These are phyloP conservation scores for Lithosia quadra DNA, from an alignment of 2,888 invertebrate genomes.

Conservation along the genomic window DNA sequence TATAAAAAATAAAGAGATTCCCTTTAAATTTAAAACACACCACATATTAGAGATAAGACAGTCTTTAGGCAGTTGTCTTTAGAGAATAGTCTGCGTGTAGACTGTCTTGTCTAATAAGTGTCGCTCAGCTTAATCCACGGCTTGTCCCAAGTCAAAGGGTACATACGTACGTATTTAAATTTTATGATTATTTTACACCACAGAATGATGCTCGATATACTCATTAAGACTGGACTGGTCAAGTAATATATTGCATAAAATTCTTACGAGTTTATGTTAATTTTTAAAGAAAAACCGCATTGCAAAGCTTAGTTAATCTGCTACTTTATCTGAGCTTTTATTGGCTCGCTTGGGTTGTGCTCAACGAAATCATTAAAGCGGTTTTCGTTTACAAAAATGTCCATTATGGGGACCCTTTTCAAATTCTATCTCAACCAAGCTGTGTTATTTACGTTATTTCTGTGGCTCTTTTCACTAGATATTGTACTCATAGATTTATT, in stretches of 20 bases:
- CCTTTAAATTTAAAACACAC: not conserved
- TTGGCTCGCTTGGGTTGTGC: slow-evolving; percentile 50
- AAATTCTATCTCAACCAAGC: slow-evolving; percentile 67
- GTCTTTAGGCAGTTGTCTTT: too few species aligned
- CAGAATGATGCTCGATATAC: not conserved
- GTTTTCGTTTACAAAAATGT: slow-evolving; percentile 71
- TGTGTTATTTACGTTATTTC: slow-evolving; percentile 63
- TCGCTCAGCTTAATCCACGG: too few species aligned
- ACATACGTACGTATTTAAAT: too few species aligned
- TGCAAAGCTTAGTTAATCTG: slow-evolving; percentile 49
- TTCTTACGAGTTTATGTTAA: not conserved
- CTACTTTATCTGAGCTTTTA: slow-evolving; percentile 56
- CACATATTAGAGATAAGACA: too few species aligned
- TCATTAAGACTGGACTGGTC: not conserved
- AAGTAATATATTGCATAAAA: not conserved
- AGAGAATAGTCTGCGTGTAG: too few species aligned
- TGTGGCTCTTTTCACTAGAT: slow-evolving; percentile 45
- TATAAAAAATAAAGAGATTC: not conserved
- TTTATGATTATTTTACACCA: not conserved
- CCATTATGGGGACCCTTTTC: slow-evolving; percentile 72
- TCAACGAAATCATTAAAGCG: slow-evolving; percentile 64
- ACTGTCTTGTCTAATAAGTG: too few species aligned
- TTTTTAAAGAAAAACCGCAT: slow-evolving; percentile 35
- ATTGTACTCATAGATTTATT: not conserved
- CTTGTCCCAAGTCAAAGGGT: too few species aligned